These are phyloP conservation scores for Pelmatolapia mariae DNA, from an alignment of 2,113 vertebrate species.

Conservation along the genomic window DNA sequence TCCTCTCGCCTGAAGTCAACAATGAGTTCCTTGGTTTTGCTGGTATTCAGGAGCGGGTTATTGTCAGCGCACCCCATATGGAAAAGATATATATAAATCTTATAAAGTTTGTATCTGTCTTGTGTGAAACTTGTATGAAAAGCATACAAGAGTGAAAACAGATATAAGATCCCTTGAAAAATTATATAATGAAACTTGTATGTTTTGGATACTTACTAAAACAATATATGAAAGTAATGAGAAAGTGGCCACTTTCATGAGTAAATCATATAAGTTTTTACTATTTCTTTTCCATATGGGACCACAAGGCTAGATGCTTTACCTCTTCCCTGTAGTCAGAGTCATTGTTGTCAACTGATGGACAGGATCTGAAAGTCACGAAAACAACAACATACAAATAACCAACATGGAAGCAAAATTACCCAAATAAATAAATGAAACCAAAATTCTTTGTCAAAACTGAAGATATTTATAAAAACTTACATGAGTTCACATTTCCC, in stretches of 20 bases:
- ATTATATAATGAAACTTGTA: too few relatives aligned
- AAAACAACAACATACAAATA: not conserved
- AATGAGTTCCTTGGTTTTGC: not conserved
- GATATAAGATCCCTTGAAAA: too few relatives aligned
- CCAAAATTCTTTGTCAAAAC: not conserved
- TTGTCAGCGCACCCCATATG: not conserved
- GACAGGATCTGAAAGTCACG: not conserved
- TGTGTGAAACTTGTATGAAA: too few relatives aligned
- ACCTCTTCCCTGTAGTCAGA: not conserved
- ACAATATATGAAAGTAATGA: too few relatives aligned
- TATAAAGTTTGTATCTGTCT: too few relatives aligned
- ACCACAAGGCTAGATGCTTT: not conserved
- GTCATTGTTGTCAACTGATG: not conserved
- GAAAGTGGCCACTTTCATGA: too few relatives aligned
- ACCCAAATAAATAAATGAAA: not conserved
- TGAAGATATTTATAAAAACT: not conserved
- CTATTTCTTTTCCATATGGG: too few relatives aligned
- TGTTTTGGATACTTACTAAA: too few relatives aligned
- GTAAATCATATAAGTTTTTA: too few relatives aligned
- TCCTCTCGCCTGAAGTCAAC: too few relatives aligned
- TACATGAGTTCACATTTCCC: not conserved
- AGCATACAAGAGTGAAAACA: too few relatives aligned
- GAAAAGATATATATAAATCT: too few relatives aligned
- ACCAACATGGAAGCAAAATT: not conserved
- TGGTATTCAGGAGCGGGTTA: not conserved